Conservation (phyloP, 2,113 vertebrate genomes). For the Prinia subflava region DNA sequence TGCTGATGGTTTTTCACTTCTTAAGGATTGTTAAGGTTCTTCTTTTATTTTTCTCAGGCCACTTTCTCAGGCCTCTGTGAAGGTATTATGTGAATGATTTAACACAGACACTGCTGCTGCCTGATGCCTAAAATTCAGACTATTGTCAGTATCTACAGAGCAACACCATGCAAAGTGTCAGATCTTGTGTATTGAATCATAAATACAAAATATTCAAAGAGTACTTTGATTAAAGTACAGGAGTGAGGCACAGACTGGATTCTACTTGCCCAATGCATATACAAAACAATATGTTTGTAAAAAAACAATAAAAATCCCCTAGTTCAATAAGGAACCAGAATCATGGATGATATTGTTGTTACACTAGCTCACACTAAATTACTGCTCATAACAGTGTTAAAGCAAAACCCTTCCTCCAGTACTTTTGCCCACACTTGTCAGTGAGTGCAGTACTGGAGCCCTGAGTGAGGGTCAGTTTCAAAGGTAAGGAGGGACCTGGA, state of each 20-base stretch:
- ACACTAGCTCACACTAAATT: fast-evolving
- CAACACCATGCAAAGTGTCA: neutral
- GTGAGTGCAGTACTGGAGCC: neutral
- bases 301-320: neutral
- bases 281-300: neutral
- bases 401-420: neutral
- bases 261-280: neutral
- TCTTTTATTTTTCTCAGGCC: too few relatives aligned
- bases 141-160: neutral
- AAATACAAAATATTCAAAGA: neutral
- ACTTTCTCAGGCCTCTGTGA: too few relatives aligned
- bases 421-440: neutral
- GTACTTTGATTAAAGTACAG: neutral
- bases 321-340: neutral
- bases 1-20: too few relatives aligned
- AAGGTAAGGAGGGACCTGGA: neutral
- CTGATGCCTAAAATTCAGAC: too few relatives aligned
- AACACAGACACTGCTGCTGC: too few relatives aligned
- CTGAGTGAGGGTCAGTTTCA: neutral
- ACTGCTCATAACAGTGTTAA: neutral
- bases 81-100: too few relatives aligned
- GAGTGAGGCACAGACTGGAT: neutral
- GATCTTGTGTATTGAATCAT: neutral
- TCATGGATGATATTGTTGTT: neutral
- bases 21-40: too few relatives aligned